These are phyloP conservation scores for Odontamblyopus rebecca DNA, from an alignment of 2,797 vertebrate species.

Conservation along the genomic window DNA sequence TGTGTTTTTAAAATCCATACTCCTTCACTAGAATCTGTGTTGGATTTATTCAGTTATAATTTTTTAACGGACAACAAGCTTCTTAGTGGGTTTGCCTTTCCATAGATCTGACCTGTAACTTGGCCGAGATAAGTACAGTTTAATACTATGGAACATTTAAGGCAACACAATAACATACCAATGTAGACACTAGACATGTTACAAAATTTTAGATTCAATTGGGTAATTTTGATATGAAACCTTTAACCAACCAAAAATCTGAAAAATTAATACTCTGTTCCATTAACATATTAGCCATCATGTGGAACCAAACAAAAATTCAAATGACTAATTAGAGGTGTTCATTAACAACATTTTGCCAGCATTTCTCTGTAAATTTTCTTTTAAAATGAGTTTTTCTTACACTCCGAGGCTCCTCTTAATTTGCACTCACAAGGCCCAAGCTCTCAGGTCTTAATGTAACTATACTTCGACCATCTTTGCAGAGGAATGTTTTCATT, in stretches of 20 bases:
- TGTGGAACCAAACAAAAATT: background rate
- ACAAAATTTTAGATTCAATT: background rate
- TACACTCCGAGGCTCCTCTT: background rate
- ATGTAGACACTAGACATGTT: background rate
- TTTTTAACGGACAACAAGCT: background rate
- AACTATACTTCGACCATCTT: background rate
- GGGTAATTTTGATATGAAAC: background rate
- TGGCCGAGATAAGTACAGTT: background rate
- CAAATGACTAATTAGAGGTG: background rate
- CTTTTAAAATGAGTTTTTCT: background rate
- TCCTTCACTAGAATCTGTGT: background rate
- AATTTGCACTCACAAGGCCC: background rate
- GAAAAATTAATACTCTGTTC: background rate
- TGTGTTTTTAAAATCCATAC: no score
- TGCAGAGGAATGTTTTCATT: background rate
- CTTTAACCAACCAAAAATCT: background rate
- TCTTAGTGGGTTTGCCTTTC: no score
- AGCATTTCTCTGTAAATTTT: background rate
- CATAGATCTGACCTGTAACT: no score
- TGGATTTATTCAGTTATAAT: no score
- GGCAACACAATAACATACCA: background rate
- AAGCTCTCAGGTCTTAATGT: background rate
- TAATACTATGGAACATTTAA: background rate
- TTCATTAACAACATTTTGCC: background rate
- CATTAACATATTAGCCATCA: background rate